A percentile compares a stretch with the other conserved stretches of the same genome.
These are phyloP conservation scores for Pseudorasbora parva DNA, from an alignment of 2,113 vertebrate genomes.

Conservation along the genomic window DNA sequence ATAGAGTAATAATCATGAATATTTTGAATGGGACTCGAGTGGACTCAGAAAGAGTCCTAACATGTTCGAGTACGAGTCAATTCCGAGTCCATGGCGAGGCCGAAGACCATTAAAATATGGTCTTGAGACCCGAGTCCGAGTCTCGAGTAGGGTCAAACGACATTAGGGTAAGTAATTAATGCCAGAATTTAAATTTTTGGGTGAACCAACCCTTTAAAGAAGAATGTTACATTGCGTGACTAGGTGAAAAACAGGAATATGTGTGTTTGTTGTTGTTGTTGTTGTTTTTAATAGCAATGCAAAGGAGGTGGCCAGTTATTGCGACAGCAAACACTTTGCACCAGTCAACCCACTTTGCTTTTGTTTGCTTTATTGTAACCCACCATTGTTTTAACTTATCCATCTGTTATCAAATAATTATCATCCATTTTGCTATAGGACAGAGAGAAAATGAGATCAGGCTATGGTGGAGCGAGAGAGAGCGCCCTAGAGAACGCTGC, in stretches of 20 bases:
- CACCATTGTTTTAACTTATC: slow-evolving; percentile 32
- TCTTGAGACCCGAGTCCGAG: no score
- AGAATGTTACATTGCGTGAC: background rate
- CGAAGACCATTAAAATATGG: no score
- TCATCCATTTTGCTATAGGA: slow-evolving; percentile 32
- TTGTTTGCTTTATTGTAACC: slow-evolving; percentile 26
- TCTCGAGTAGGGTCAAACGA: no score
- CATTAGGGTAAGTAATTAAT: no score
- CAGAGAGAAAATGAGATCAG: slow-evolving; percentile 25
- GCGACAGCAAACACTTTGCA: slow-evolving; percentile 58
- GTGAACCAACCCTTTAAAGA: no score
- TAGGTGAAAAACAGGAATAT: background rate
- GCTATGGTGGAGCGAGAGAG: background rate
- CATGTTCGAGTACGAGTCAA: no score
- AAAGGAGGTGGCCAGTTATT: slow-evolving; percentile 59
- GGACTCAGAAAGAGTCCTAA: no score
- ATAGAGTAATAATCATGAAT: no score
- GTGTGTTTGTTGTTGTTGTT: background rate
- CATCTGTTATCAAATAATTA: slow-evolving; percentile 44
- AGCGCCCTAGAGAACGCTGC: background rate
- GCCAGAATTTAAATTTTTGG: no score
- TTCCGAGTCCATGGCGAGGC: no score
- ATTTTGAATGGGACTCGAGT: no score
- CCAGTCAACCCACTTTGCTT: no score
- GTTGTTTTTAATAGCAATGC: background rate